Percentiles rank a stretch among this genome's conserved stretches.
These are phyloP conservation scores for Corythoichthys haematopterus DNA, from an alignment of 2,113 vertebrate species.

Conservation along the genomic window DNA sequence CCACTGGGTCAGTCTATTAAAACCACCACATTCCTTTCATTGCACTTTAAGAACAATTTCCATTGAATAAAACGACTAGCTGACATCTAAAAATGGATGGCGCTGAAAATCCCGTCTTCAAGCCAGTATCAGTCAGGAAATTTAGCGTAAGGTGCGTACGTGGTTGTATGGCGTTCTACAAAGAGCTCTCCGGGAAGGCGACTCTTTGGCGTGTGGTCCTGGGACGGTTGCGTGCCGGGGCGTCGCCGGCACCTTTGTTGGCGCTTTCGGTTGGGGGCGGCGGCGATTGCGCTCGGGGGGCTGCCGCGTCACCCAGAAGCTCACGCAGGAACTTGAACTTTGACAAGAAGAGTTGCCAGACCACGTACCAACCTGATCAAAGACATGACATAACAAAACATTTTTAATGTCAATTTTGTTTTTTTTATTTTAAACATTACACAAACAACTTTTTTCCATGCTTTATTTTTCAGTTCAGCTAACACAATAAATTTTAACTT, in stretches of 20 bases:
- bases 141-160: slow-evolving; percentile 12
- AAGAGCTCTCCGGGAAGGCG: slow-evolving; percentile 67
- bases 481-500: too few species aligned
- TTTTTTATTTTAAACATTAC: too few species aligned
- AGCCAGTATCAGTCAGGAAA: background rate
- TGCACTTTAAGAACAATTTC: slow-evolving; percentile 31
- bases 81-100: slow-evolving; percentile 31
- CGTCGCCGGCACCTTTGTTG: slow-evolving; percentile 66
- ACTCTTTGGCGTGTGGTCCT: slow-evolving; percentile 80
- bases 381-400: background rate
- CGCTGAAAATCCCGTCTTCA: slow-evolving; percentile 31
- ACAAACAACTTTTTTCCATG: too few species aligned
- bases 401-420: too few species aligned
- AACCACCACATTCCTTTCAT: slow-evolving; percentile 19
- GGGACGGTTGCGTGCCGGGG: slow-evolving; percentile 67
- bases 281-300: slow-evolving; percentile 82
- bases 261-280: slow-evolving; percentile 79
- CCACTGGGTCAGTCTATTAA: background rate
- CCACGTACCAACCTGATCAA: slow-evolving; percentile 91
- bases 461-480: too few species aligned
- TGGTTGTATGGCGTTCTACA: slow-evolving; percentile 40
- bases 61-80: background rate
- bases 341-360: slow-evolving; percentile 96
- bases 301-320: slow-evolving; percentile 85
- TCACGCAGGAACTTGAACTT: slow-evolving; percentile 98